A percentile compares a stretch with the other conserved stretches of the same genome.
Conservation (phyloP, 2,797 vertebrate species). For the Buceros bicornis region DNA sequence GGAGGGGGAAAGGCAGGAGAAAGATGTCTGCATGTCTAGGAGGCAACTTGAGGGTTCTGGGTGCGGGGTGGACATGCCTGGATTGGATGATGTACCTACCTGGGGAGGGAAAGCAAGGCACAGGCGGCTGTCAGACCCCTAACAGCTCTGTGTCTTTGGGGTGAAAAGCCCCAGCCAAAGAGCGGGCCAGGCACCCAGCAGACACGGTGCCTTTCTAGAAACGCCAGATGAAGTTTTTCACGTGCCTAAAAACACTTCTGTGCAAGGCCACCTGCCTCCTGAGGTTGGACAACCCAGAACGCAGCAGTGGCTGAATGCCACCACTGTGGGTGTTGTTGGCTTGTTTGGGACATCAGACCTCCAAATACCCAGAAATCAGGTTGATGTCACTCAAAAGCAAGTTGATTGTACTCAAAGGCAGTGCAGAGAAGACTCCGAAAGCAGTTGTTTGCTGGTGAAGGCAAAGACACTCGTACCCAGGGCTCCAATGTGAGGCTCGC, state of each 20-base stretch:
- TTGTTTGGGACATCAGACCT: background rate
- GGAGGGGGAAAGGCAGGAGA: background rate
- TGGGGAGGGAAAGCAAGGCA: background rate
- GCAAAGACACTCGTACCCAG: background rate
- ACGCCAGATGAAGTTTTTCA: background rate
- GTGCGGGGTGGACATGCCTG: accelerated
- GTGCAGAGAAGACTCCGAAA: background rate
- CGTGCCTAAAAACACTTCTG: background rate
- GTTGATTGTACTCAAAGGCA: background rate
- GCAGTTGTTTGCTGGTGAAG: background rate
- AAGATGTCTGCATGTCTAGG: background rate
- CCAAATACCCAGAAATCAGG: background rate
- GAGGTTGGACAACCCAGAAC: accelerated
- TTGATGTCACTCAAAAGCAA: background rate
- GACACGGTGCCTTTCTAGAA: background rate
- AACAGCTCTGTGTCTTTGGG: background rate
- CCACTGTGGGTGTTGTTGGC: background rate
- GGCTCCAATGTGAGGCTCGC: background rate
- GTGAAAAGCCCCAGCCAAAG: background rate
- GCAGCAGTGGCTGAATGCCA: background rate
- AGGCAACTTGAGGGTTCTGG: background rate
- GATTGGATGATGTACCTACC: background rate
- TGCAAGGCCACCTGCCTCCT: background rate
- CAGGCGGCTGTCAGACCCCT: background rate
- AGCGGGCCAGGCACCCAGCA: background rate